Conservation (phyloP, 2,888 invertebrate genomes). For the Cloeon dipterum region DNA sequence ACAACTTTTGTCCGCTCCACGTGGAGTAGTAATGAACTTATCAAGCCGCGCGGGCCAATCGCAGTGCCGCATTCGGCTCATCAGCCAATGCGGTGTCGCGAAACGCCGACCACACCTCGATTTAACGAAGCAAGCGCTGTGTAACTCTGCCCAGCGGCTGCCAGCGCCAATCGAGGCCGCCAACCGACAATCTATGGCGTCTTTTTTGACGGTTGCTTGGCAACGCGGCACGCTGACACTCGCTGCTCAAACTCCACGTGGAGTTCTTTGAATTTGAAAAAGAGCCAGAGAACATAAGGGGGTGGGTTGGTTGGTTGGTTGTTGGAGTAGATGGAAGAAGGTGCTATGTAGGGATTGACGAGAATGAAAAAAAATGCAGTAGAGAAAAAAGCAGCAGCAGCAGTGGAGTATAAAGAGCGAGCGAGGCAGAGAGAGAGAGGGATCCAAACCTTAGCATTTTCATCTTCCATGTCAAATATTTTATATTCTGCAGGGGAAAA, state of each 20-base stretch:
- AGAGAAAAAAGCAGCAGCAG: not conserved
- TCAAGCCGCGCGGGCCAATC: constrained; percentile 1
- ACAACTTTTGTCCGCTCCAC: constrained; percentile 8
- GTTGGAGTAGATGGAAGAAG: constrained; percentile 2
- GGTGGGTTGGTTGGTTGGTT: not conserved
- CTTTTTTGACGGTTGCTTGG: constrained; percentile 10
- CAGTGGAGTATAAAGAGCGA: constrained; percentile 2
- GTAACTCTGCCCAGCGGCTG: constrained; percentile 8
- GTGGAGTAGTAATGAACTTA: constrained; percentile 8
- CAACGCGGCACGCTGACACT: constrained; percentile 8
- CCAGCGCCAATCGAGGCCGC: constrained; percentile 7
- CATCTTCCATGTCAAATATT: constrained; percentile 1
- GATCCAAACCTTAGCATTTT: constrained; percentile 1
- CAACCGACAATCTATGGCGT: constrained; percentile 6
- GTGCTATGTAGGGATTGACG: constrained; percentile 5
- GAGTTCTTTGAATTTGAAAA: no score
- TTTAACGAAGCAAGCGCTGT: not conserved
- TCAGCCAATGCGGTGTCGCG: not conserved
- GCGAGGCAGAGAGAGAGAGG: not conserved
- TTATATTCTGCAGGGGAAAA: no score
- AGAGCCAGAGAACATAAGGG: not conserved
- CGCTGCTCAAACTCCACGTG: constrained; percentile 10
- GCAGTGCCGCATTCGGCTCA: not conserved
- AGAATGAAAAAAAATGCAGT: not conserved
- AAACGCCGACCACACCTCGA: no score